Percentiles rank a stretch among this genome's conserved stretches.
phyloP scores from a whole-genome alignment of 2,113 vertebrate genomes.

The Pleuronectes platessa region DNA sequence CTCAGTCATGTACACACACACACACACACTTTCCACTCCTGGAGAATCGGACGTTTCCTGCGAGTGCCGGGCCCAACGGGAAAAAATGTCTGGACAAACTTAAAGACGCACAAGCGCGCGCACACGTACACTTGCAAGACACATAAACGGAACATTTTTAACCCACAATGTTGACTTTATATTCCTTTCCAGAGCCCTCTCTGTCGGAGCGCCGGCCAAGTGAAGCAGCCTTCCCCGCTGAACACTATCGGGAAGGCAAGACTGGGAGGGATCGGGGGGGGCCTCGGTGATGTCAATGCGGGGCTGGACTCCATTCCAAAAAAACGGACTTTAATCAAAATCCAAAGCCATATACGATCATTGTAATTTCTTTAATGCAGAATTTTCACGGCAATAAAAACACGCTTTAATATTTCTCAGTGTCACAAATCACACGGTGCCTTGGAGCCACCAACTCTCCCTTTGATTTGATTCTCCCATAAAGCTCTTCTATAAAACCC shows the following conservation, averaged over 20 bases:
- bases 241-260: conserved; percentile 50
- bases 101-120: conserved; percentile 38
- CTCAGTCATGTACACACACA: background rate
- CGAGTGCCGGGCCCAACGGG: conserved; percentile 46
- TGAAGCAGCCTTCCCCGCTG: conserved; percentile 62
- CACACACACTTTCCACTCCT: conserved; percentile 65
- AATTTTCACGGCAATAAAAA: conserved; percentile 24
- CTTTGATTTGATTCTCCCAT: conserved; percentile 6
- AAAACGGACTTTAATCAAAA: conserved; percentile 38
- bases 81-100: conserved; percentile 77
- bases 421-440: conserved; percentile 8
- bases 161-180: conserved; percentile 81
- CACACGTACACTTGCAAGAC: conserved; percentile 28
- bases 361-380: conserved; percentile 1
- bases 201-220: conserved; percentile 53
- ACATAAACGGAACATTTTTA: conserved; percentile 72
- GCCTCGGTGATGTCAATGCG: conserved; percentile 49
- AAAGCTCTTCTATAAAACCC: conserved; percentile 7
- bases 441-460: background rate
- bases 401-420: conserved; percentile 10
- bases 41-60: conserved; percentile 73
- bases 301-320: conserved; percentile 38
- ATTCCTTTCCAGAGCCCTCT: conserved; percentile 66
- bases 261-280: conserved; percentile 23
- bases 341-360: conserved; percentile 19